Evolutionary conservation across 2,888 invertebrate species (phyloP), one percentile per base, ranked within the genome.

Genomic region (Orgyia antiqua): DNA sequence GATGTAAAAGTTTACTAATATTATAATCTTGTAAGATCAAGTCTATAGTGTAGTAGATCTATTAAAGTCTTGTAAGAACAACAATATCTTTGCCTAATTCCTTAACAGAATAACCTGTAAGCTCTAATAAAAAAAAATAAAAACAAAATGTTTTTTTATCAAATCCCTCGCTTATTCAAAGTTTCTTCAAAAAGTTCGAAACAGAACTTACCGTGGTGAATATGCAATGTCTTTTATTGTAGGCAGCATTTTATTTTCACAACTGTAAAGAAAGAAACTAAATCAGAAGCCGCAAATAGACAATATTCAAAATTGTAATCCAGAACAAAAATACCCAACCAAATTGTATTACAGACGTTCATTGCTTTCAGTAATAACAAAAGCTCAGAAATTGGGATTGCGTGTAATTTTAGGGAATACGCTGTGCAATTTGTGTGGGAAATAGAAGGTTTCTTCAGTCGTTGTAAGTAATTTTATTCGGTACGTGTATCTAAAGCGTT

Each of bases 331-430:
- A 33, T 31, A 12, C 18, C 33, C 9, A 23, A 23, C 23, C 23
- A 23, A 23, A 39, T 34, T 28, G 13, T 36, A 27, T 30, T 25
- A 7, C 13, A 27, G 24, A 28, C 26, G 13, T 31, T 38, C 33
- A 45, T 37, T 33, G 33, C 13, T 18, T 27, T 33, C 33, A 13
- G 29, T 30, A 30, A 46, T 42, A 53, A 51, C 47, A 46, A 53
- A 44, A 41, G 51, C 39, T 46, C 32, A 35, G 29, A 29, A 29
- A 32, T 36, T 34, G 10, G 24, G 23, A 37, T 35, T 25, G 10
- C 7, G 30, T 31, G 25, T 33, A 39, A 42, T 36, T 33, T 29
- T 26, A 25, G 24, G 23, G 31, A 39, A 36, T 21, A 29, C 31
- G 11, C 11, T 10, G n/a, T 27, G 28, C 23, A 12, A 29, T 29